Evolutionary conservation across 2,797 vertebrate genomes (phyloP).

Genomic region (Epinephelus coioides): DNA sequence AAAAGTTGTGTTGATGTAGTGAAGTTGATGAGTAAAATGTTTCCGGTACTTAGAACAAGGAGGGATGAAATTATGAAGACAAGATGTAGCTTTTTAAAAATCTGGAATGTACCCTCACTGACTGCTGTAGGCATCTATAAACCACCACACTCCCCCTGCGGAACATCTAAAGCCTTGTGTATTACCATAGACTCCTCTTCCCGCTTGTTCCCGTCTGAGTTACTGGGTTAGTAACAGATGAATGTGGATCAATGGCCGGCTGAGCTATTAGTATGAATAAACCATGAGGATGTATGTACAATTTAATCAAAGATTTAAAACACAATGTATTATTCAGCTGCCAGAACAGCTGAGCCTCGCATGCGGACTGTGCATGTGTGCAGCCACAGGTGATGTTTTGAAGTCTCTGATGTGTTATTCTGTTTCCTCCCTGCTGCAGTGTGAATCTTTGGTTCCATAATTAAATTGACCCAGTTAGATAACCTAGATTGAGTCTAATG

Average conservation of each 20-base stretch:
- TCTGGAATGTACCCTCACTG: background rate
- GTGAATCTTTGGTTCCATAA: background rate
- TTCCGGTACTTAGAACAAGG: too few relatives aligned
- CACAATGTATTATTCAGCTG: slow-evolving; percentile 35
- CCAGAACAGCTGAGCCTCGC: background rate
- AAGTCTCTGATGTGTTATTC: too few relatives aligned
- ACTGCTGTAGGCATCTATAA: background rate
- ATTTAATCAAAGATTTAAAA: slow-evolving; percentile 36
- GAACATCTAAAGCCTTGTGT: background rate
- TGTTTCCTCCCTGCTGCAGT: slow-evolving; percentile 1
- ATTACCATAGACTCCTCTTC: background rate
- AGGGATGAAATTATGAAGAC: too few relatives aligned
- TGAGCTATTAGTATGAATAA: slow-evolving; percentile 36
- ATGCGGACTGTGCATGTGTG: background rate
- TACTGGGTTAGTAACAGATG: background rate
- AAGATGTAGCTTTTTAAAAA: background rate
- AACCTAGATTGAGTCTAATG: background rate
- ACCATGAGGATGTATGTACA: slow-evolving; percentile 19
- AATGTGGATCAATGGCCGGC: slow-evolving; percentile 19
- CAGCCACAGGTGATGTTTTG: background rate
- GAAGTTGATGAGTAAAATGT: too few relatives aligned
- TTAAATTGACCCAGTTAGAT: slow-evolving; percentile 1
- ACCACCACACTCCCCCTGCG: background rate
- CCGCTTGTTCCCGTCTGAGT: slow-evolving; percentile 2
- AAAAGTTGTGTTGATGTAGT: too few relatives aligned